Percentiles rank a stretch among this genome's conserved stretches.
phyloP scores from a whole-genome alignment of 2,797 vertebrate genomes.

The Neosilurus hyrtlii region DNA sequence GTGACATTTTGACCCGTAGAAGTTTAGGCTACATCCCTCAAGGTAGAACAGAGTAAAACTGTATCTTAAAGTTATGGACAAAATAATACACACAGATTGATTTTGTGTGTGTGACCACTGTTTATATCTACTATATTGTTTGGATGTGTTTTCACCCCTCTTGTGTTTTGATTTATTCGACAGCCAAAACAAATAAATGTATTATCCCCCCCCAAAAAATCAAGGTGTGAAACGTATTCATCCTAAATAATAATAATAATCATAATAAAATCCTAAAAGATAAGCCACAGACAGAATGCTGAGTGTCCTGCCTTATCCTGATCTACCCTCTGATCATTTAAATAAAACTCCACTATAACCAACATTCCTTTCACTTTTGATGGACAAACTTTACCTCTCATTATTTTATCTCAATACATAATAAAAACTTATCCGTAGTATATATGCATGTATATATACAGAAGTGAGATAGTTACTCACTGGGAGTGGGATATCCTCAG shows the following conservation, averaged over 20 bases:
- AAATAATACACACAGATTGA: background rate
- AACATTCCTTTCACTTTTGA: too few relatives aligned
- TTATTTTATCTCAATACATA: background rate
- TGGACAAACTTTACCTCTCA: background rate
- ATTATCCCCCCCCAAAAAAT: background rate
- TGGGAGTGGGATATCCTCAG: background rate
- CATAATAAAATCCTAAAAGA: too few relatives aligned
- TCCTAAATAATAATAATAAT: background rate
- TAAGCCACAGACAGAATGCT: background rate
- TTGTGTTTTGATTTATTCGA: background rate
- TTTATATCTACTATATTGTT: background rate
- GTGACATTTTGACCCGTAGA: background rate
- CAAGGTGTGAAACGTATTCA: background rate
- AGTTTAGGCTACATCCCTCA: slow-evolving; percentile 1
- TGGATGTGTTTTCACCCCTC: background rate
- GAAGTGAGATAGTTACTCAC: background rate
- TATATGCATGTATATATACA: background rate
- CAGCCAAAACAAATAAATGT: background rate
- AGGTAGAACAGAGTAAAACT: background rate
- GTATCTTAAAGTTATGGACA: background rate
- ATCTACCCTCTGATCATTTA: background rate
- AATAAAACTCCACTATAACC: background rate
- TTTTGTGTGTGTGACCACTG: background rate
- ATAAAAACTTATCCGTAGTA: background rate
- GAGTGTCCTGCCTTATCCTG: background rate